Evolutionary conservation across 1,140 invertebrate genomes (phyloP), one percentile per base, ranked within the genome.

Genomic region (Drosophila ogumai): DNA sequence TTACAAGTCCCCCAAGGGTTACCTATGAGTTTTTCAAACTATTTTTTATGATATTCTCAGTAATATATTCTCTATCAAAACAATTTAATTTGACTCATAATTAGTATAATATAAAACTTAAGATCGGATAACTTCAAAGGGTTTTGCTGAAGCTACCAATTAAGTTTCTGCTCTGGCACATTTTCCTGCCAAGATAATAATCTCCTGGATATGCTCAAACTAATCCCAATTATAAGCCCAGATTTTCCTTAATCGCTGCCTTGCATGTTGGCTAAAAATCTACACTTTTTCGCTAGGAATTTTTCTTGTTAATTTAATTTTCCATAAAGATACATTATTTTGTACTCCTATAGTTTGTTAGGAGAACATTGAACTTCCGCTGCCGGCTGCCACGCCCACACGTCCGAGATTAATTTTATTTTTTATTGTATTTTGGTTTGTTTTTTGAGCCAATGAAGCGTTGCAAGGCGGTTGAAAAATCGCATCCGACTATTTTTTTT

Each of bases 401-500:
- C 44, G 44, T 58, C 34, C 36, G 54, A 59, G 73, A 85, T 81
- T 78, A 81, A 78, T 66, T 85, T 86, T 59, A 71, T 64, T 81
- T 77, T 84, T 84, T 80, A 72, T 80, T 77, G 66, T 68, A 68
- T 86, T 86, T 85, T 82, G 49, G 32, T 67, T 49, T 67, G 34
- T 17, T 49, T 46, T 69, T 64, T 63, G 63, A 56, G 36, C 58
- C 82, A 86, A 86, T 86, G 82, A 86, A 86, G 82, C 82, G 82
- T 87, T 87, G 75, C 82, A 86, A 81, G 82, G 82, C 82, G 81
- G 79, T 85, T 85, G 56, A 80, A 85, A 85, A 80, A 85, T 86
- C 74, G 82, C 61, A 61, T 58, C 75, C 52, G 61, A 87, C 82
- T 87, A 82, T 81, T 81, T 84, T 71, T 84, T 84, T 80, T 85